Base-by-base conservation (phyloP, 2,113 vertebrate genomes). In the Tupaia tana region DNA sequence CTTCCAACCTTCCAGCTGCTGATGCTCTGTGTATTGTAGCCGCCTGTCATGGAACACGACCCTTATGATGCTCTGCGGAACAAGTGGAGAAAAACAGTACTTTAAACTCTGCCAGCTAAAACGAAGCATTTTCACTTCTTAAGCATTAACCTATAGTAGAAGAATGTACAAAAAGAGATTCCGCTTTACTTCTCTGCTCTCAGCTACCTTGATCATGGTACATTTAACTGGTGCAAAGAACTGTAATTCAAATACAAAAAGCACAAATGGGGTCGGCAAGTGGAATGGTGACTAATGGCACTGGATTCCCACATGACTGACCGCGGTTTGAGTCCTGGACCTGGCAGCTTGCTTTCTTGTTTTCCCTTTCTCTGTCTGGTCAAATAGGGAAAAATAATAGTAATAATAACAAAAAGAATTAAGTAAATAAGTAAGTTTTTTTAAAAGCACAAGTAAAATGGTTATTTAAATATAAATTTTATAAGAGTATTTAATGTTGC, bases 41-140 rank as follows among this genome's bases (percentile, higher is more conserved):
- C 99, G 98, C 97, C 99, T 97, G 95, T 99, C 99, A 90, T 99
- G 99, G 97, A 99, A 99, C 34, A 99, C 98, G 69, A 99, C 99
- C 97, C 99, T 97, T 93, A 99, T 98, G 96, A 98, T 99, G 96
- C 99, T 99, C 99, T 99, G 93, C 0, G 67, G 88, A 87, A 73
- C 24, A 27, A 95, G 90, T 34, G 52, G 74, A 66, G 63, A 80
- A 96, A 96, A 27, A 6, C 14, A 89, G 58, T 20, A 43, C 70
- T 69, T 71, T 66, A 85, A 85, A 88, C 27, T 4, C 7, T 20
- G 66, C 56, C 58, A 88, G 59, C 43, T 75, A 80, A 61, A 82
- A 71, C 10, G 29, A 82, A 34, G 64, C 31, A 43, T 24, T 59
- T 84, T 78, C 34, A 34, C 6, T 59, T 88, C 16, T 89, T 56